Percentiles rank a stretch among this genome's conserved stretches.
phyloP scores from a whole-genome alignment of 2,888 invertebrate species.

The Smittia aterrima region DNA sequence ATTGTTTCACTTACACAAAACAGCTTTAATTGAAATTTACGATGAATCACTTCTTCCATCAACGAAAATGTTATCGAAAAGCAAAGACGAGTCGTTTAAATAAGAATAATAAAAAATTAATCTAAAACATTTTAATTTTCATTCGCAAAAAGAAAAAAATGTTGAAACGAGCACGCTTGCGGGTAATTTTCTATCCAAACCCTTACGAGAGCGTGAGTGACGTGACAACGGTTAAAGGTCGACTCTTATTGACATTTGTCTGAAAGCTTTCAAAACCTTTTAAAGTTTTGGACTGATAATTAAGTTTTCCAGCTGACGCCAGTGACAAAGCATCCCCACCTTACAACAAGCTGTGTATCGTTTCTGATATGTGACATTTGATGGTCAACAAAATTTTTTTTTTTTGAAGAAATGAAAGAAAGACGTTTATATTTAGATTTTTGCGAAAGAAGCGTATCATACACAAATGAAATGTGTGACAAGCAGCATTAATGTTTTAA shows the following conservation, averaged over 20 bases:
- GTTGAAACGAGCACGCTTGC: not conserved
- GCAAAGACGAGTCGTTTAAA: not conserved
- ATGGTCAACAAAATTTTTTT: not conserved
- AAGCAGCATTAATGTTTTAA: not conserved
- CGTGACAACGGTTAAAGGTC: no score
- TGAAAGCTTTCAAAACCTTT: no score
- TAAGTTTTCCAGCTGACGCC: no score
- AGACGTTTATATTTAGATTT: slow-evolving; percentile 4
- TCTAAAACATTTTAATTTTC: slow-evolving; percentile 17
- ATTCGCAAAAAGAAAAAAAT: not conserved
- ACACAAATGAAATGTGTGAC: slow-evolving; percentile 7
- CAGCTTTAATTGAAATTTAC: not conserved
- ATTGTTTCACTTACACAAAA: slow-evolving; percentile 7
- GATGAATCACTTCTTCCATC: slow-evolving; percentile 16
- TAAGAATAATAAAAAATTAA: slow-evolving; percentile 7
- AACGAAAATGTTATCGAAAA: not conserved
- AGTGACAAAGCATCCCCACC: not conserved
- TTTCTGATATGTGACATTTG: slow-evolving; percentile 23
- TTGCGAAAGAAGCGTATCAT: slow-evolving; percentile 9
- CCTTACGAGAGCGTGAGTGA: no score
- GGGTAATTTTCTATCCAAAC: not conserved
- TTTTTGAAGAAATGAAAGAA: not conserved
- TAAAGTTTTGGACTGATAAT: no score
- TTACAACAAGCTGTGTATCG: no score
- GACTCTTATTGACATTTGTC: no score